Evolutionary conservation across 2,888 invertebrate genomes (phyloP), one percentile per base, ranked within the genome.

Genomic region (Trichacis sp.): DNA sequence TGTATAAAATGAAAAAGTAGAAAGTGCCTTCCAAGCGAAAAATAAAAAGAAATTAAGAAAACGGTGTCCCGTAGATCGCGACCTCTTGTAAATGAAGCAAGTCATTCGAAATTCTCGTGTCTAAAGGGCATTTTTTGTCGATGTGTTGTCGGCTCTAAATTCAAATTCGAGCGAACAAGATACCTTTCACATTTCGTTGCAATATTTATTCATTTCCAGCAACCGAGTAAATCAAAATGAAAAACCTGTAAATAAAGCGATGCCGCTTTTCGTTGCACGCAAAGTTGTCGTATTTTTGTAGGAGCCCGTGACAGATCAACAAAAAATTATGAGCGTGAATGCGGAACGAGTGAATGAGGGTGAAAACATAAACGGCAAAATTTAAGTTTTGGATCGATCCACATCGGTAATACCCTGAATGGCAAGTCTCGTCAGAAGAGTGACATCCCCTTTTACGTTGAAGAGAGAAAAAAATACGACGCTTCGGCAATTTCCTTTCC

Each of bases 1-100:
- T 91, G 90, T 91, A 90, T 91, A 91, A 90, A 88, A 86, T 86
- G 78, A 87, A 88, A 88, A 89, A 87, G 91, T 91, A 91, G 91
- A 89, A 91, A 92, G 91, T 92, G 92, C 92, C 92, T 92, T 92
- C 90, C 90, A 91, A 88, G 87, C 65, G 74, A 80, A 70, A 71
- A 69, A 73, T 75, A 70, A 69, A 72, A 87, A 45, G 67, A 73
- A 70, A 71, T 73, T 75, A 75, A 72, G 73, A 77, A 76, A 24
- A 83, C 2, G 77, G 81, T 82, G 80, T 84, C 83, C 80, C 84
- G 82, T 84, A 84, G 83, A 84, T 82, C 83, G 84, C 81, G 84
- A 84, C 84, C 81, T 83, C 79, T 81, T 83, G 80, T 81, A 77
- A 79, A 80, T 79, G 78, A 79, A 75, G 70, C 33, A 6, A 77